Conservation (phyloP, 2,113 vertebrate genomes). For the Chauna torquata region DNA sequence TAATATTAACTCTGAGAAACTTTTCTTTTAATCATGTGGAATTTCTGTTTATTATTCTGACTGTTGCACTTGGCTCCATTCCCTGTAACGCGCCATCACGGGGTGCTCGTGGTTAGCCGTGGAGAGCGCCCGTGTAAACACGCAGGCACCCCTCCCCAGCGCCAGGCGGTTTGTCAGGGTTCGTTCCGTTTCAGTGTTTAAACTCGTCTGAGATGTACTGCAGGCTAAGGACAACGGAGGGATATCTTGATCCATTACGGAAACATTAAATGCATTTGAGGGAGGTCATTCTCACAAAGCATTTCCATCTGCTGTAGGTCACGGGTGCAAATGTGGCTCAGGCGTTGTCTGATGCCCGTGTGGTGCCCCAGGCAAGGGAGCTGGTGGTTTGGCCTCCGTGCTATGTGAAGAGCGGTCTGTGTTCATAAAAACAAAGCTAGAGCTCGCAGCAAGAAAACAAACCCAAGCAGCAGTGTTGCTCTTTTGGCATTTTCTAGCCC, state of each 20-base stretch:
- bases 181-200: not conserved
- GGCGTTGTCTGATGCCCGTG: rapidly evolving
- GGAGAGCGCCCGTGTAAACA: not conserved
- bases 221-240: not conserved
- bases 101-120: not conserved
- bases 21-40: not conserved
- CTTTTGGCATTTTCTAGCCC: not conserved
- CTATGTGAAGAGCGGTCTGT: not conserved
- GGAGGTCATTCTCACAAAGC: not conserved
- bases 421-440: not conserved
- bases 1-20: constrained; percentile 59
- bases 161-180: not conserved
- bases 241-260: not conserved
- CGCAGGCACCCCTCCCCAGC: not conserved
- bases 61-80: not conserved
- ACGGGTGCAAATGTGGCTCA: not conserved
- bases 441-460: not conserved
- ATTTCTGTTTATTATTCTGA: constrained; percentile 39
- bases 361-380: not conserved
- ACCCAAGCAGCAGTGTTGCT: not conserved
- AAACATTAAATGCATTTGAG: not conserved
- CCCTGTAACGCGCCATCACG: not conserved
- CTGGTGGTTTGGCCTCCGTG: not conserved
- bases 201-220: not conserved
- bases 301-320: not conserved